phyloP scores from a whole-genome alignment of 2,888 invertebrate genomes.

The Sialis fuliginosa region DNA sequence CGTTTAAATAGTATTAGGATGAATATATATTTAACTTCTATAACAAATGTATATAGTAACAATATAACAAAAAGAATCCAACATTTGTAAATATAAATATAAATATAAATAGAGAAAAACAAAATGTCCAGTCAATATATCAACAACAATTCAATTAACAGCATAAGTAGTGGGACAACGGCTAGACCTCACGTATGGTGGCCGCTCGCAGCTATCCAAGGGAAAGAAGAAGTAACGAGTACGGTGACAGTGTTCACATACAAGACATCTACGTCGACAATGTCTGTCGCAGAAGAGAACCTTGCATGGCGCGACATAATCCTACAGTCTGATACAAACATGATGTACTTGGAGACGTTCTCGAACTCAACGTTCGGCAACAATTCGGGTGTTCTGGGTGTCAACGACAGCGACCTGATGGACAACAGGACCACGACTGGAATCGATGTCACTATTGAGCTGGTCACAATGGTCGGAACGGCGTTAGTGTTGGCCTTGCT shows the following conservation, averaged over 20 bases:
- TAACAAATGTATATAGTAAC: no score
- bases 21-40: no score
- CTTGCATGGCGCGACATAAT: not conserved
- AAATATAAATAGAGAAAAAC: no score
- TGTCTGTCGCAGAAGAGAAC: not conserved
- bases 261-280: not conserved
- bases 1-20: no score
- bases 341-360: not conserved
- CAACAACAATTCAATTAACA: no score
- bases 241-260: slow-evolving; percentile 5
- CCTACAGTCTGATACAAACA: not conserved
- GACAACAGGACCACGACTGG: slow-evolving; percentile 14
- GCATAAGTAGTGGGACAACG: not conserved
- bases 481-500: slow-evolving; percentile 38
- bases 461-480: slow-evolving; percentile 42
- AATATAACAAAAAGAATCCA: no score
- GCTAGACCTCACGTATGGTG: slow-evolving; percentile 15
- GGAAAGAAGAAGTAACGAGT: slow-evolving; percentile 13
- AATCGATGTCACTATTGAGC: slow-evolving; percentile 31
- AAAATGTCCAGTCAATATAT: no score
- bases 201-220: slow-evolving; percentile 16
- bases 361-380: not conserved
- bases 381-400: not conserved
- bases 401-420: not conserved
- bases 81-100: no score